Evolutionary conservation across 1,140 invertebrate genomes (phyloP).

Genomic region (Stegodyphus mimosarum): DNA sequence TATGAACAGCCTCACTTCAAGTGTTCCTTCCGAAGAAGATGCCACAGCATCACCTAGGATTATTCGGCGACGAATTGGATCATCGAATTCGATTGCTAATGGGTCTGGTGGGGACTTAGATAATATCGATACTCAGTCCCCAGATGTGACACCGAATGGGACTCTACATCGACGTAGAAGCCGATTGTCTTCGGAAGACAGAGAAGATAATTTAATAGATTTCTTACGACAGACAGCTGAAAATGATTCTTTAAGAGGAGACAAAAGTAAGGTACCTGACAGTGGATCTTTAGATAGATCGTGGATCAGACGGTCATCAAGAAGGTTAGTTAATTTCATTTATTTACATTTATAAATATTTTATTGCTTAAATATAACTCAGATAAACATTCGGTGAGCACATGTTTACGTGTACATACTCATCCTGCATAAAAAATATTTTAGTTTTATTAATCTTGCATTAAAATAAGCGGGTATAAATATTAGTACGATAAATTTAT

Average conservation of each 20-base stretch:
- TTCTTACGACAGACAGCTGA: slow-evolving; percentile 78
- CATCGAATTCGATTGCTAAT: slow-evolving; percentile 57
- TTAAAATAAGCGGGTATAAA: no score
- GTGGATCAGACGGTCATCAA: slow-evolving; percentile 82
- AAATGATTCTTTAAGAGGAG: slow-evolving; percentile 79
- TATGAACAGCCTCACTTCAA: slow-evolving; percentile 68
- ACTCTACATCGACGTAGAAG: slow-evolving; percentile 83
- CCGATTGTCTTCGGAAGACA: slow-evolving; percentile 83
- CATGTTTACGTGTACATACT: no score
- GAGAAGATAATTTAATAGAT: slow-evolving; percentile 84
- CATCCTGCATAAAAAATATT: no score
- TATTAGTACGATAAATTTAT: no score
- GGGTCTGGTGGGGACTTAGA: slow-evolving; percentile 71
- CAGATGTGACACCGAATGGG: slow-evolving; percentile 89
- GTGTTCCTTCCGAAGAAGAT: slow-evolving; percentile 72
- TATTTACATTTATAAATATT: no score
- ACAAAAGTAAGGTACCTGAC: slow-evolving; percentile 86
- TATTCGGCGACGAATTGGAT: slow-evolving; percentile 72
- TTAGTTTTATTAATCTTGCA: no score
- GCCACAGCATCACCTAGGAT: slow-evolving; percentile 65
- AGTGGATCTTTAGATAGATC: slow-evolving; percentile 78
- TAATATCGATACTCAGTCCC: slow-evolving; percentile 55
- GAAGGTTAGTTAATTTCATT: slow-evolving; percentile 63
- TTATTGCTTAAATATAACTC: no score
- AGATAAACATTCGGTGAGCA: no score